Evolutionary conservation across 2,888 invertebrate species (phyloP), one percentile per base, ranked within the genome.

Genomic region (Ariolimax columbianus): DNA sequence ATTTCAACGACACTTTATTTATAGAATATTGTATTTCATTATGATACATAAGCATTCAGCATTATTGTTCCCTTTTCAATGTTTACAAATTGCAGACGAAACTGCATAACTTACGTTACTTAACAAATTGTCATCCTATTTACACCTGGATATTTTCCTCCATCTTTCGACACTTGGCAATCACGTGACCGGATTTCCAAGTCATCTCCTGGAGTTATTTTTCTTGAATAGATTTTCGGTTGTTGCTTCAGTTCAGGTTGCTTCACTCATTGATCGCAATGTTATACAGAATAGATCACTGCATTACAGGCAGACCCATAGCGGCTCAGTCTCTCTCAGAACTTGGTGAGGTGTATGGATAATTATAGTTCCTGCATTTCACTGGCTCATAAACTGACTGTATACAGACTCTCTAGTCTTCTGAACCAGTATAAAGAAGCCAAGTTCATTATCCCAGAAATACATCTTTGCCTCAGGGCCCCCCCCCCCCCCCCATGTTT

Each of bases 111-210:
- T 75, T 75, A 72, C 43, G 40, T 51, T 77, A 36, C 77, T 59
- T 7, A n/a, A 55, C 17, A 43, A 4, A 14, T 66, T 63, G 66
- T 77, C 75, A 80, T 36, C 82, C 75, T 78, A 78, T 82, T 82
- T 70, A 43, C 68, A 82, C 77, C 68, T 70, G 77, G 33, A 40
- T 47, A 43, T 30, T 33, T 30, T 83, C 78, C 77, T 84, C 87
- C 87, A 87, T 87, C 73, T 87, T 84, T 81, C 84, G 87, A 87
- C 87, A 87, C 87, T 87, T 87, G 87, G 87, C 87, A 87, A 80
- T 87, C 87, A 87, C 87, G 87, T 87, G 87, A 87, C 86, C 84
- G 79, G 84, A 84, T 79, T 84, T 72, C 19, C 38, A 30, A 36
- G 30, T 33, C 47, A 68, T 19, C 7, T 33, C 23, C 77, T 17